These are phyloP conservation scores for Apis dorsata DNA, from an alignment of 1,140 invertebrate genomes.

Conservation along the genomic window DNA sequence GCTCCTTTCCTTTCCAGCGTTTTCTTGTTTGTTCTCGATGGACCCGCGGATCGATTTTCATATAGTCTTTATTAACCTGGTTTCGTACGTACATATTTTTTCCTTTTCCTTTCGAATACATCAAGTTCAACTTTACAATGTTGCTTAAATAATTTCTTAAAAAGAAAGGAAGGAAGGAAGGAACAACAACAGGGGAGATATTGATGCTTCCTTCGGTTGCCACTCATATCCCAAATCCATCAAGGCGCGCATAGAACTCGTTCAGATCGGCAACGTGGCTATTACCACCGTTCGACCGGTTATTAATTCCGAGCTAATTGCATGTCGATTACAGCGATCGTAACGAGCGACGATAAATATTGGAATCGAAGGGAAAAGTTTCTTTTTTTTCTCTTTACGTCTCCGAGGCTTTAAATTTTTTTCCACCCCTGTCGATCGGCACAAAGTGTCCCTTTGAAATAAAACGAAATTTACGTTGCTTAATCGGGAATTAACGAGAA, in stretches of 20 bases:
- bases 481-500: too few relatives aligned
- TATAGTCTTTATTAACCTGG: background rate
- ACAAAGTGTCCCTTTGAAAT: background rate
- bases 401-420: conserved; percentile 13
- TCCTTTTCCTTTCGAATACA: too few relatives aligned
- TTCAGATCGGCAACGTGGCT: conserved; percentile 53
- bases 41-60: conserved; percentile 16
- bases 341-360: conserved; percentile 63
- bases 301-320: conserved; percentile 64
- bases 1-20: background rate
- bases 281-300: conserved; percentile 61
- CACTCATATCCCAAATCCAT: background rate
- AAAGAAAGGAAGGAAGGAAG: too few relatives aligned
- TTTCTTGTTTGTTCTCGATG: conserved; percentile 10
- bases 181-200: too few relatives aligned
- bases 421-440: conserved; percentile 2
- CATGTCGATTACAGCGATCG: conserved; percentile 67
- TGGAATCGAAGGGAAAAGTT: conserved; percentile 63
- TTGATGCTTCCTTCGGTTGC: too few relatives aligned
- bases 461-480: too few relatives aligned
- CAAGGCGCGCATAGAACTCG: background rate
- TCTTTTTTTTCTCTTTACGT: conserved; percentile 22
- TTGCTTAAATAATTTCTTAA: too few relatives aligned
- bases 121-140: too few relatives aligned
- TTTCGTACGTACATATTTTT: background rate